Evolutionary conservation across 2,888 invertebrate species (phyloP), one percentile per base, ranked within the genome.

Genomic region (Ornithoptera priamus): DNA sequence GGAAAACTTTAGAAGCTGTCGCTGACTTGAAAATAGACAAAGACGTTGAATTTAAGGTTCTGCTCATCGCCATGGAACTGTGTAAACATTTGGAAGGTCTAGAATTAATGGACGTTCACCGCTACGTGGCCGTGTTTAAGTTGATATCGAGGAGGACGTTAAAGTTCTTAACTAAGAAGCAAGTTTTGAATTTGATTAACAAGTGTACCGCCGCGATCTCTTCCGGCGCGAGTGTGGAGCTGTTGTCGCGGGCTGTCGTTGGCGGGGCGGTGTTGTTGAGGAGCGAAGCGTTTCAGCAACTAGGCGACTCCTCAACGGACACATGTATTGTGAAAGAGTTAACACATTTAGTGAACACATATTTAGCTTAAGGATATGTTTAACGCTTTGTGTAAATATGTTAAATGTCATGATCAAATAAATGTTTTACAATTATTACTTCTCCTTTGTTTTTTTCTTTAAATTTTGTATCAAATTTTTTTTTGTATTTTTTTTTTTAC

Each of bases 41-140:
- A 69, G 90, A 89, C 1, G 73, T 87, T 0, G 91, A 91, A 74
- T 82, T 83, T 68, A 90, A 92, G 76, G 75, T 92, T 18, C 71
- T 88, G 66, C 75, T 80, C 2, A 79, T 89, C 67, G 72, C 87
- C 7, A 83, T 83, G 61, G 84, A 85, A 74, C 74, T 89, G 59
- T 74, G 85, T 30, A 80, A 82, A 57, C 79, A 84, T 68, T 75
- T 85, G 8, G 81, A 85, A 8, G 75, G 75, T 57, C 77, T 86
- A 46, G 88, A 87, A 46, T 22, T 73, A 2, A 82, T 84, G 22
- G 87, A 90, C 62, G 75, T 85, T 12, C 56, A 76, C 2, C 70
- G 74, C 0, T 90, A 86, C 75, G 71, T 90, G 0, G 77, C 80
- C 58, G 77, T 85, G 12, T 88, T 81, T 70, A 84, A 81, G 69